phyloP scores from a whole-genome alignment of 2,797 vertebrate genomes.

The Spatula clypeata region DNA sequence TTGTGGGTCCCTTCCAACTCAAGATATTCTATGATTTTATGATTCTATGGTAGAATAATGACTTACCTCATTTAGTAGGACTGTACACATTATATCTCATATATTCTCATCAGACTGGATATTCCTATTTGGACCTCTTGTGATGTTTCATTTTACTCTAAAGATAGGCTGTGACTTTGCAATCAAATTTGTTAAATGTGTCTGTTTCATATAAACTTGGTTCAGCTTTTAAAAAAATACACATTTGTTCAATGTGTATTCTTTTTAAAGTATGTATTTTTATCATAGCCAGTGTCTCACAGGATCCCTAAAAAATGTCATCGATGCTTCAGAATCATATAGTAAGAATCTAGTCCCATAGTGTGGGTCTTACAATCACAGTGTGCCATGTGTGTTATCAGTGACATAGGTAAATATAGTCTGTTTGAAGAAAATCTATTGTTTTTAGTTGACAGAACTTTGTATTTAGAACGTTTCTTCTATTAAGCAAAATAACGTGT shows the following conservation, averaged over 20 bases:
- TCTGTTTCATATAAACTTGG: neutral
- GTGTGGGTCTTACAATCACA: neutral
- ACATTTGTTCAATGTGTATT: neutral
- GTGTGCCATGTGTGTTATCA: accelerated
- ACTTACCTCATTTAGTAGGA: neutral
- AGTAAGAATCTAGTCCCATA: neutral
- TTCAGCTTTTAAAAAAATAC: neutral
- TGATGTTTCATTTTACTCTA: neutral
- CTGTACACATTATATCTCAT: neutral
- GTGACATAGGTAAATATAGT: neutral
- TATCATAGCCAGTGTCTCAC: neutral
- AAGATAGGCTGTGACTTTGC: neutral
- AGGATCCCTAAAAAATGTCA: neutral
- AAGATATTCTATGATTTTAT: too few species aligned
- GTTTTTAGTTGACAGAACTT: neutral
- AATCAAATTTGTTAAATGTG: neutral
- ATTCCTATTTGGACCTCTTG: neutral
- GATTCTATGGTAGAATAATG: neutral
- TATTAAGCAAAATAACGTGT: neutral
- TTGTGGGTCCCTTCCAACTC: too few species aligned
- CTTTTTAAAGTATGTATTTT: neutral
- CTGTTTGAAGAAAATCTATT: neutral
- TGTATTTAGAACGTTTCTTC: neutral
- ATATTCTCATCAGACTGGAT: neutral
- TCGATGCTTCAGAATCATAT: neutral